Evolutionary conservation across 2,113 vertebrate species (phyloP), one percentile per base, ranked within the genome.

Genomic region (Polypterus bichir): DNA sequence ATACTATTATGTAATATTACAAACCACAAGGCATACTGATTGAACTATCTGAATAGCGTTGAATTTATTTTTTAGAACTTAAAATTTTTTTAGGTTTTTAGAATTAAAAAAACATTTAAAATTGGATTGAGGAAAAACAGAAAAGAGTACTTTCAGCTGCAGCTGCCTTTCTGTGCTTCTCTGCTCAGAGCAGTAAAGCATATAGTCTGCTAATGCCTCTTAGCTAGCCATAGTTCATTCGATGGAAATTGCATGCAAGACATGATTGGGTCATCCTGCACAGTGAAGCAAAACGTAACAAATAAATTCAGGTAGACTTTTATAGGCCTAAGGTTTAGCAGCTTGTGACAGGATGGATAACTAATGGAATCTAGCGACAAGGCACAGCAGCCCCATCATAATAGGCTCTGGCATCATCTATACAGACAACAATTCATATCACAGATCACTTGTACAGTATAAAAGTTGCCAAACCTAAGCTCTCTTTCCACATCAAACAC

Each of bases 301-400:
- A 71, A 76, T 48, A 64, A 0, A 44, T 54, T 46, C 47, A 3
- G 4, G 64, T 65, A 65, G 60, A 57, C n/a, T 65, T 67, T 49
- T 51, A 59, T 2, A 2, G 8, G 65, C 47, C 62, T 64, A 65
- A 63, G 59, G 45, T 70, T 71, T 75, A 73, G 65, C 73, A 62
- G 59, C 48, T 64, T 69, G 48, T 67, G 63, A 68, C 68, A 79
- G 52, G 66, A 44, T 11, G 47, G 60, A 71, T 70, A 77, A 70
- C 44, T 71, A 77, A 70, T 46, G 54, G 57, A 68, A 51, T n/a
- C 57, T 6, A 67, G 7, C 9, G 61, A 47, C 10, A 64, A 48
- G 47, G 49, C 66, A 68, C 59, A 61, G 10, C 58, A 67, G 55
- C 71, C 66, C 68, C 10, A 54, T 64, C 61, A 67, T 66, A 58